These are phyloP conservation scores for Drepana arcuata DNA, from an alignment of 1,140 invertebrate species.

Conservation along the genomic window DNA sequence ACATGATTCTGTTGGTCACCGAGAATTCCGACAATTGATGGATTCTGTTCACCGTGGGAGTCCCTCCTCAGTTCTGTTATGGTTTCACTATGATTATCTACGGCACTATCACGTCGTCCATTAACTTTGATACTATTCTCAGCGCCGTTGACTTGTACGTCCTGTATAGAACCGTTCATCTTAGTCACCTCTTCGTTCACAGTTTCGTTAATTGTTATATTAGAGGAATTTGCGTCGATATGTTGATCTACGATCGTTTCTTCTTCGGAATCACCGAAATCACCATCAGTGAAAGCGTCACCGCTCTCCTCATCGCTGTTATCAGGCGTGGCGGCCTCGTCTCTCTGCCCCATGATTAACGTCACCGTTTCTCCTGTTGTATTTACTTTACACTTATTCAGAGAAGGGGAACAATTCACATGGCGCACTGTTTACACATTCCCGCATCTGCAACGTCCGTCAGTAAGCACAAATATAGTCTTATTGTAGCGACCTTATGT, in stretches of 20 bases:
- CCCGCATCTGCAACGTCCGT: conserved; percentile 20
- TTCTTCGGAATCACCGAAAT: conserved; percentile 58
- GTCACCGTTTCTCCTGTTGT: conserved; percentile 23
- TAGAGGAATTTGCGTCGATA: conserved; percentile 17
- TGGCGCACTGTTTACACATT: conserved; percentile 29
- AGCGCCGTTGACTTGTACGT: not conserved
- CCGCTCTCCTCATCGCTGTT: conserved; percentile 60
- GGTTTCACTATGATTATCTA: conserved; percentile 10
- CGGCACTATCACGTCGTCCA: conserved; percentile 15
- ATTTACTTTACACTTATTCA: conserved; percentile 16
- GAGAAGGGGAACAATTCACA: conserved; percentile 18
- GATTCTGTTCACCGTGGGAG: conserved; percentile 45
- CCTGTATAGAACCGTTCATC: conserved; percentile 10
- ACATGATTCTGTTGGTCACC: conserved; percentile 66
- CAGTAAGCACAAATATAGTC: conserved; percentile 18
- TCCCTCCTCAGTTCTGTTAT: conserved; percentile 28
- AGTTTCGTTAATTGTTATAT: conserved; percentile 45
- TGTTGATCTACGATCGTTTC: conserved; percentile 38
- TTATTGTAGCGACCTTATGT: conserved; percentile 10
- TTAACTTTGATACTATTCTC: conserved; percentile 9
- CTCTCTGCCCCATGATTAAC: conserved; percentile 36
- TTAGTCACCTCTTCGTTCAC: conserved; percentile 33
- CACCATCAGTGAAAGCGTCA: conserved; percentile 60
- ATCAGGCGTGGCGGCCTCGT: conserved; percentile 39
- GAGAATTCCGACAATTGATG: conserved; percentile 63